Percentiles rank a stretch among this genome's conserved stretches.
phyloP scores from a whole-genome alignment of 1,140 invertebrate species.

The Aphis craccivora region DNA sequence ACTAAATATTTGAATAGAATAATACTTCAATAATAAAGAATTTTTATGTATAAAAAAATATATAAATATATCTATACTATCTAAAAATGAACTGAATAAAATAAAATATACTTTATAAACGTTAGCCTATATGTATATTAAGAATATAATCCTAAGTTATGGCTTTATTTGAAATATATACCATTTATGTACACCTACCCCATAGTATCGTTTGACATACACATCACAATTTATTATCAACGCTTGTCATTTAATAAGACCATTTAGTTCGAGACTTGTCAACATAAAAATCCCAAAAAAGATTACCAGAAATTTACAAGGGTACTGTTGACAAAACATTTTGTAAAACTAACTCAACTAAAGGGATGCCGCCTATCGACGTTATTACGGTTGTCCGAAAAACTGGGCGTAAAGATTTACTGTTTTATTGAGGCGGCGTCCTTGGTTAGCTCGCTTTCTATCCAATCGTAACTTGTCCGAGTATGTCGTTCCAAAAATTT shows the following conservation, averaged over 20 bases:
- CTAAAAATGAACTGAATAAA: not conserved
- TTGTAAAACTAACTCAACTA: not conserved
- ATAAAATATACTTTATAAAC: not conserved
- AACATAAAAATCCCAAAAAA: constrained; percentile 35
- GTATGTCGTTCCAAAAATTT: constrained; percentile 36
- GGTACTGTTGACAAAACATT: constrained; percentile 49
- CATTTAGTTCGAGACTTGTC: constrained; percentile 32
- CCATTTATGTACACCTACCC: constrained; percentile 8
- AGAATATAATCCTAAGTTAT: constrained; percentile 11
- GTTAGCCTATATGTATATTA: not conserved
- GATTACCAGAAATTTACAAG: constrained; percentile 38
- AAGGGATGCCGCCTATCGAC: constrained; percentile 45
- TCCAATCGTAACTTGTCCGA: not conserved
- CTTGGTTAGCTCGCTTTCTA: constrained; percentile 54
- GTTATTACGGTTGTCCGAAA: constrained; percentile 48
- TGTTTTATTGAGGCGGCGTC: constrained; percentile 55
- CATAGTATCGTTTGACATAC: not conserved
- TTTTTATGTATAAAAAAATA: not conserved
- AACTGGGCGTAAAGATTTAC: constrained; percentile 48
- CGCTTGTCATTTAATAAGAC: constrained; percentile 27
- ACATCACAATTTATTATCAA: constrained; percentile 26
- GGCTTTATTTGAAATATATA: not conserved
- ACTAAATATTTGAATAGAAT: not conserved
- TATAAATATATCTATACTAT: not conserved
- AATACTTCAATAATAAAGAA: not conserved